Conservation (phyloP, 2,113 vertebrate species). For the Ictidomys tridecemlineatus region DNA sequence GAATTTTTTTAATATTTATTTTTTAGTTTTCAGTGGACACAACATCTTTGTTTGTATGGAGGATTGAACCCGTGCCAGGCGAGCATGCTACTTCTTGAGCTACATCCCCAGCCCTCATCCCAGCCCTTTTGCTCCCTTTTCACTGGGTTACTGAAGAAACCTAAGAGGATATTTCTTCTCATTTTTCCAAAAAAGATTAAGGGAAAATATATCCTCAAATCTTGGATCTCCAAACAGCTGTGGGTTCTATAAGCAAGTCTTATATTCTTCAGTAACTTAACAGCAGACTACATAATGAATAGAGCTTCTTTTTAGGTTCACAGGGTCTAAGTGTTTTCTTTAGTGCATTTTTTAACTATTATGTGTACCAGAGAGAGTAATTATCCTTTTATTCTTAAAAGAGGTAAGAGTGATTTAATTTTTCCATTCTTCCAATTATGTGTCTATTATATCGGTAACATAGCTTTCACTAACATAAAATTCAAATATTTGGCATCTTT, state of each 20-base stretch:
- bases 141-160: not conserved
- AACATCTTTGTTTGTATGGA: too few species aligned
- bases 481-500: not conserved
- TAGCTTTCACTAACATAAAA: not conserved
- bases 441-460: not conserved
- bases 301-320: not conserved
- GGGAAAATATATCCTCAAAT: not conserved
- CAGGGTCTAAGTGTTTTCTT: not conserved
- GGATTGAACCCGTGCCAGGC: too few species aligned
- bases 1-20: too few species aligned
- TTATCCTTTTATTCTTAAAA: slow-evolving; percentile 13
- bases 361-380: not conserved
- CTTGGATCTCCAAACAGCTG: not conserved
- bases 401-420: not conserved
- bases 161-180: not conserved
- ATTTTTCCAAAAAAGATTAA: not conserved
- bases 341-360: not conserved
- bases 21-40: too few species aligned
- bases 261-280: not conserved
- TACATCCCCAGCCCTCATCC: not conserved
- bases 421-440: not conserved
- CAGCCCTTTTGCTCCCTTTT: not conserved
- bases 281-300: not conserved
- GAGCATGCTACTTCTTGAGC: too few species aligned
- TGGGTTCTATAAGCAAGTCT: not conserved